Evolutionary conservation across 2,113 vertebrate species (phyloP).

Genomic region (Corvus moneduloides): DNA sequence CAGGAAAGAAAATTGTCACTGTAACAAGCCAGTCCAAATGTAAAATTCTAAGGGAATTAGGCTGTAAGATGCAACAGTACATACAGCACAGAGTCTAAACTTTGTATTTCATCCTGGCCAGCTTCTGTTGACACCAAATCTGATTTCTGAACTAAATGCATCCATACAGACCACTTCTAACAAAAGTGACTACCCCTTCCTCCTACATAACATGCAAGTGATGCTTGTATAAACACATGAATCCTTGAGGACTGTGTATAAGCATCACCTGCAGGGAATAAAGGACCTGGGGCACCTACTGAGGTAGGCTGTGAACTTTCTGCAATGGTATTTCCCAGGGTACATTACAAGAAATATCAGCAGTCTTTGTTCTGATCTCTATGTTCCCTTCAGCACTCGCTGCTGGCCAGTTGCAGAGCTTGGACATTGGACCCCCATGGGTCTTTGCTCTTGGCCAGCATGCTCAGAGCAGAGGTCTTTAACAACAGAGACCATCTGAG

Average conservation of each 20-base stretch:
- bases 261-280: not conserved
- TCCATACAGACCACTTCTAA: not conserved
- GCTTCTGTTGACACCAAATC: not conserved
- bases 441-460: not conserved
- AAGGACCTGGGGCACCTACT: not conserved
- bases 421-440: not conserved
- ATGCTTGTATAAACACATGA: not conserved
- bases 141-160: not conserved
- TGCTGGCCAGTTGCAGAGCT: not conserved
- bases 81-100: not conserved
- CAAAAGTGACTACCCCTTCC: not conserved
- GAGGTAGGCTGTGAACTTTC: not conserved
- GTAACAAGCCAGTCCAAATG: not conserved
- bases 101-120: not conserved
- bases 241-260: not conserved
- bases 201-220: not conserved
- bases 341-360: not conserved
- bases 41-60: not conserved
- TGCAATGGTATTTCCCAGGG: not conserved
- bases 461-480: not conserved
- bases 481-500: not conserved
- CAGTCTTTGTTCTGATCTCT: not conserved
- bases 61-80: not conserved
- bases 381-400: fast-evolving
- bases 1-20: not conserved